These are phyloP conservation scores for Leucoraja ocellata DNA, from an alignment of 2,797 vertebrate genomes.

Conservation along the genomic window DNA sequence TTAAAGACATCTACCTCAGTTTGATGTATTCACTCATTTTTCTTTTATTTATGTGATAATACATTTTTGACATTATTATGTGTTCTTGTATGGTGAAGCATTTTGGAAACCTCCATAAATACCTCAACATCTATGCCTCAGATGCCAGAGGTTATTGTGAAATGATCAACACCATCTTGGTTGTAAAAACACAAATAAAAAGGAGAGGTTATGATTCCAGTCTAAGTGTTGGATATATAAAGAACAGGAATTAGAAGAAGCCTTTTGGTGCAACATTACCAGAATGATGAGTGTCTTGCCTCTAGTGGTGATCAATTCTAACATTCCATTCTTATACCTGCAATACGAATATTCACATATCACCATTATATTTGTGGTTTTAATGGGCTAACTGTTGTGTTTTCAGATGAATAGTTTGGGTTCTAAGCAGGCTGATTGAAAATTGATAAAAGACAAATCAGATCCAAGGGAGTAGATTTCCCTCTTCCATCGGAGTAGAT, in stretches of 20 bases:
- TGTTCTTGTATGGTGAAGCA: not conserved
- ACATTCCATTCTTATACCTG: conserved; percentile 10
- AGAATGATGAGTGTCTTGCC: not conserved
- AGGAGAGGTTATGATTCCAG: not conserved
- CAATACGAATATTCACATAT: not conserved
- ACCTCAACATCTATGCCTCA: not conserved
- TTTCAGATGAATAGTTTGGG: not conserved
- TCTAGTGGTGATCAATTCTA: not conserved
- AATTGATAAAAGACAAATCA: not conserved
- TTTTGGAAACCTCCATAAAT: not conserved
- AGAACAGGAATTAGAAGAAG: not conserved
- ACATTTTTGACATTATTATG: conserved; percentile 27
- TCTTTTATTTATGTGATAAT: conserved; percentile 14
- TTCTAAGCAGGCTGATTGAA: not conserved
- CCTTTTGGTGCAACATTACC: not conserved
- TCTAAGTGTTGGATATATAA: not conserved
- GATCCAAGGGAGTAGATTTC: not conserved
- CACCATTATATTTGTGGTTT: not conserved
- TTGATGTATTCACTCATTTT: conserved; percentile 31
- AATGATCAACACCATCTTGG: not conserved
- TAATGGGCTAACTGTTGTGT: not conserved
- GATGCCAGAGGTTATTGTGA: not conserved
- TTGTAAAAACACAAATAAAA: conserved; percentile 24
- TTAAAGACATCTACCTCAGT: conserved; percentile 38
- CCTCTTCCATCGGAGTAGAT: not conserved